Evolutionary conservation across 2,888 invertebrate genomes (phyloP).

Genomic region (Orthonychiurus folsomi): DNA sequence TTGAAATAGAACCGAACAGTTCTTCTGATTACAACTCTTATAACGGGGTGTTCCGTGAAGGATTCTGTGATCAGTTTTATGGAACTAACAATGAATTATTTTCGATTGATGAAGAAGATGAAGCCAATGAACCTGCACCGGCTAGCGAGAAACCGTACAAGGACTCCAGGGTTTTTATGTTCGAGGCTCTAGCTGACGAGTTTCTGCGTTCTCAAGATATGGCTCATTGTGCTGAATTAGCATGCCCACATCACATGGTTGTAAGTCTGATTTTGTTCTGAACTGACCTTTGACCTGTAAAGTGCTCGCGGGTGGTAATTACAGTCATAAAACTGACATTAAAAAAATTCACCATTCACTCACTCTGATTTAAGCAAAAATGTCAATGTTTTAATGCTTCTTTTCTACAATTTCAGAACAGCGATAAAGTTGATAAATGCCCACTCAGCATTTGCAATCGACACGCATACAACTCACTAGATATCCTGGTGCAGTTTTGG

Average conservation of each 20-base stretch:
- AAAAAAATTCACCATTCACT: background rate
- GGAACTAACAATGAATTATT: no score
- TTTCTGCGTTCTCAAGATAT: background rate
- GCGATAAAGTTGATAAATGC: background rate
- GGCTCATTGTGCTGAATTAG: background rate
- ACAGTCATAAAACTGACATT: no score
- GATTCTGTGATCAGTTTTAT: background rate
- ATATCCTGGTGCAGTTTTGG: background rate
- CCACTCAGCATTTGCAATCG: conserved; percentile 7
- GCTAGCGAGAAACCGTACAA: background rate
- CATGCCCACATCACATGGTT: conserved; percentile 7
- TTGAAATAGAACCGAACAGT: background rate
- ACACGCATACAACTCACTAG: background rate
- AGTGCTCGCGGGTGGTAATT: no score
- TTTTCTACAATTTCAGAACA: background rate
- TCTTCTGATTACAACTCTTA: background rate
- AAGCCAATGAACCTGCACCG: background rate
- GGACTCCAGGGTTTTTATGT: background rate
- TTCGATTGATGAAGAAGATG: no score
- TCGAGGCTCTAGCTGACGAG: background rate
- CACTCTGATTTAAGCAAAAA: background rate
- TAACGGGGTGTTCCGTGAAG: background rate
- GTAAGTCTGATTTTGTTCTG: conserved; percentile 1
- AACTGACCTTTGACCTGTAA: background rate
- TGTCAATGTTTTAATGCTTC: conserved; percentile 1